A percentile compares a stretch with the other conserved stretches of the same genome.
These are phyloP conservation scores for Picathartes gymnocephalus DNA, from an alignment of 2,113 vertebrate species.

Conservation along the genomic window DNA sequence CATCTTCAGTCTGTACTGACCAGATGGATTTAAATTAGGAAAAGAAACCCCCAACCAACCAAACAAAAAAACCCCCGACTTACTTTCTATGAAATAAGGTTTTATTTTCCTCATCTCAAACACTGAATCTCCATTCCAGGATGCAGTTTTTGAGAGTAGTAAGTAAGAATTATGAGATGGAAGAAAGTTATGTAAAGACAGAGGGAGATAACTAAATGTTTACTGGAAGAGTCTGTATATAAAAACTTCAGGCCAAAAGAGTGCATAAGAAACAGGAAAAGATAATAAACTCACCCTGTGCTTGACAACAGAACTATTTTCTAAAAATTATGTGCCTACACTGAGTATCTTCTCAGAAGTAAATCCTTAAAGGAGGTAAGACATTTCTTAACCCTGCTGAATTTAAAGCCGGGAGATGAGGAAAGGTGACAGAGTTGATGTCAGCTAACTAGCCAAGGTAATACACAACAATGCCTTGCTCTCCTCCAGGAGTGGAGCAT, in stretches of 20 bases:
- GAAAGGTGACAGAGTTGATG: background rate
- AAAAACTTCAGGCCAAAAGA: background rate
- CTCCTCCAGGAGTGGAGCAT: background rate
- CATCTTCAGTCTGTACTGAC: background rate
- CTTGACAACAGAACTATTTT: background rate
- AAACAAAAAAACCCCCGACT: accelerated
- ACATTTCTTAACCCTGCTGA: background rate
- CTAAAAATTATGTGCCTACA: background rate
- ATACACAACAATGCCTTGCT: background rate
- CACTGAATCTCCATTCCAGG: background rate
- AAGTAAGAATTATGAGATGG: background rate
- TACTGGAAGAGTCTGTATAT: background rate
- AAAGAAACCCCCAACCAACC: background rate
- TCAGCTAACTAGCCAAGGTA: background rate
- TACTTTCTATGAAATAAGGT: background rate
- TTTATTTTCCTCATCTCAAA: background rate
- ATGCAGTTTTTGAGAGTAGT: background rate
- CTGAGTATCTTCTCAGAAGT: background rate
- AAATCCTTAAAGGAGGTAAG: background rate
- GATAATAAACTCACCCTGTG: background rate
- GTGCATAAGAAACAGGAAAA: background rate
- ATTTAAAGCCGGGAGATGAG: background rate
- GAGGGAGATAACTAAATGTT: background rate
- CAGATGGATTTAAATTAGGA: background rate
- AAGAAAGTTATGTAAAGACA: background rate